A percentile compares a stretch with the other conserved stretches of the same genome.
These are phyloP conservation scores for Drosophila lini DNA, from an alignment of 1,140 invertebrate species.

Conservation along the genomic window DNA sequence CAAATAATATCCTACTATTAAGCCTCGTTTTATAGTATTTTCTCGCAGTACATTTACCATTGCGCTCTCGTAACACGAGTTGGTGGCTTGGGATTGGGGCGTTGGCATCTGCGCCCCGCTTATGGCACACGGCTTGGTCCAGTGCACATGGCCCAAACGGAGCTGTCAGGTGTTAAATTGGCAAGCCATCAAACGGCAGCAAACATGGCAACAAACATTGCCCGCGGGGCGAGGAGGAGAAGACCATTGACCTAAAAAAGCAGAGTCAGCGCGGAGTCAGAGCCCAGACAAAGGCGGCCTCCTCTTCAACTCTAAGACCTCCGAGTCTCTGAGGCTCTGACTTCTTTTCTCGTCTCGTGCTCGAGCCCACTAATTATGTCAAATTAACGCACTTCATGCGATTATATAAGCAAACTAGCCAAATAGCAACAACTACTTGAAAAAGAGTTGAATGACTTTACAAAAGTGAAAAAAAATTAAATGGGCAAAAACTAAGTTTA, in stretches of 20 bases:
- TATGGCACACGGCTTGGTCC: constrained; percentile 59
- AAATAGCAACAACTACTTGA: constrained; percentile 33
- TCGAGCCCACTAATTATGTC: constrained; percentile 71
- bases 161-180: constrained; percentile 78
- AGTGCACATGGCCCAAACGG: constrained; percentile 51
- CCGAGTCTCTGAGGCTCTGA: constrained; percentile 16
- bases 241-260: constrained; percentile 75
- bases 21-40: neutral
- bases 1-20: neutral
- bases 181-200: constrained; percentile 64
- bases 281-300: constrained; percentile 56
- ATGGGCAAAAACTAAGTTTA: constrained; percentile 20
- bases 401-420: constrained; percentile 62
- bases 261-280: constrained; percentile 35
- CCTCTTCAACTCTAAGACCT: constrained; percentile 41
- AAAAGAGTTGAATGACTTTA: constrained; percentile 69
- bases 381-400: constrained; percentile 70
- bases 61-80: constrained; percentile 53
- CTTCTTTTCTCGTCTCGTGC: constrained; percentile 53
- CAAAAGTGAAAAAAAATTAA: constrained; percentile 21
- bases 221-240: constrained; percentile 13
- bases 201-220: constrained; percentile 61
- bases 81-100: constrained; percentile 43
- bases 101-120: constrained; percentile 55
- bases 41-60: neutral